Conservation (phyloP, 2,797 vertebrate genomes). For the Semotilus atromaculatus region DNA sequence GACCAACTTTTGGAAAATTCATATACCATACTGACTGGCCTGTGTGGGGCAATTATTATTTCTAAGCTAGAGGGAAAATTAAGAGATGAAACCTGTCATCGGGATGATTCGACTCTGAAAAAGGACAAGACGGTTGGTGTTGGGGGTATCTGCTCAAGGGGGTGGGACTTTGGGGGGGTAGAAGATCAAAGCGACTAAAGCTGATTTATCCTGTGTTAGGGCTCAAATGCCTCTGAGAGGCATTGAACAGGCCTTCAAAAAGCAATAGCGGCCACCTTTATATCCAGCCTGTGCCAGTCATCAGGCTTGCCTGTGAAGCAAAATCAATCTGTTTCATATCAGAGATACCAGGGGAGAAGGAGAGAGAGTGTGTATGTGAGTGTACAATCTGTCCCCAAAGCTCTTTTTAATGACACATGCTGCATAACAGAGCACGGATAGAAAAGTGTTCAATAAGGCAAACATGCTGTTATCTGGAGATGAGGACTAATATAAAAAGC, state of each 20-base stretch:
- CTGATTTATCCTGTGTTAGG: constrained; percentile 76
- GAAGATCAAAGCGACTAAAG: constrained; percentile 75
- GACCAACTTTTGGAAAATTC: background rate
- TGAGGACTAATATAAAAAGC: constrained; percentile 53
- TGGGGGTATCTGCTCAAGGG: constrained; percentile 47
- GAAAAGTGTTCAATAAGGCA: constrained; percentile 58
- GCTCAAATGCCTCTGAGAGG: constrained; percentile 58
- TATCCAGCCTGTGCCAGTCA: constrained; percentile 77
- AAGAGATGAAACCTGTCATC: constrained; percentile 38
- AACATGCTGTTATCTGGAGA: constrained; percentile 57
- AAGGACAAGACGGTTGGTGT: constrained; percentile 40
- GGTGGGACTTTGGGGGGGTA: constrained; percentile 32
- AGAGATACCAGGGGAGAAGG: constrained; percentile 61
- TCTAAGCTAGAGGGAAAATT: constrained; percentile 11
- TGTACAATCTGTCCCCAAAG: constrained; percentile 48
- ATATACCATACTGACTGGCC: constrained; percentile 9
- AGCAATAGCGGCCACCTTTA: constrained; percentile 77
- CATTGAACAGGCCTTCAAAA: constrained; percentile 71
- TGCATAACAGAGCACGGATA: constrained; percentile 51
- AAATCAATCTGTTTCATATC: constrained; percentile 83
- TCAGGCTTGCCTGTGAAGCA: constrained; percentile 75
- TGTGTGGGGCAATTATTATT: background rate
- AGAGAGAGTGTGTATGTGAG: constrained; percentile 55
- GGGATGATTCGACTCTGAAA: constrained; percentile 13
- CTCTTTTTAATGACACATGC: constrained; percentile 51